Evolutionary conservation across 2,797 vertebrate genomes (phyloP).

Genomic region (Clarias pachynema): DNA sequence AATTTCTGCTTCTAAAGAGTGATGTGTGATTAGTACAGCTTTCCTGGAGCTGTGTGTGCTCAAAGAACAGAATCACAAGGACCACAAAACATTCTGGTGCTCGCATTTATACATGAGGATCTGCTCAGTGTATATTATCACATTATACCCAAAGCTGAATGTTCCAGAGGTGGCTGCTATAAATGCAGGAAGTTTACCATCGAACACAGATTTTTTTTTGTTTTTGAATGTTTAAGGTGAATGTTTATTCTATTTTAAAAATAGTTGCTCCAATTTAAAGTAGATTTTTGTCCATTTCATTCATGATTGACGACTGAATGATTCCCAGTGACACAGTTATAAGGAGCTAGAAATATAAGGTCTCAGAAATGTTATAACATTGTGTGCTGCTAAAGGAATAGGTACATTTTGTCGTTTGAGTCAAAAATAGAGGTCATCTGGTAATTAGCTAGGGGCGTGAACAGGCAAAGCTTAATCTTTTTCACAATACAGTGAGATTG

Average conservation of each 20-base stretch:
- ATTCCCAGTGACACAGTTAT: not conserved
- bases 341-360: not conserved
- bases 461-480: conserved; percentile 7
- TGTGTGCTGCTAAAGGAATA: not conserved
- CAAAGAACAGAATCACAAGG: not conserved
- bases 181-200: not conserved
- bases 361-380: not conserved
- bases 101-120: too few species aligned
- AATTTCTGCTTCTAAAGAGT: not conserved
- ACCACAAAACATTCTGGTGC: not conserved
- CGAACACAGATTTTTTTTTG: not conserved
- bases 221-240: not conserved
- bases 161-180: too few species aligned
- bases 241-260: not conserved
- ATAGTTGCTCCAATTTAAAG: too few species aligned
- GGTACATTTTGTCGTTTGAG: not conserved
- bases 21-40: too few species aligned
- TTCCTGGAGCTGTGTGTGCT: not conserved
- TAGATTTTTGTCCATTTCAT: not conserved
- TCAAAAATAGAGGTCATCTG: conserved; percentile 9
- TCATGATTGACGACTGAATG: not conserved
- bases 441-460: conserved; percentile 12
- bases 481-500: conserved; percentile 18
- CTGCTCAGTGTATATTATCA: not conserved
- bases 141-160: not conserved